Evolutionary conservation across 2,797 vertebrate genomes (phyloP), one percentile per base, ranked within the genome.

Genomic region (Cyprinella venusta): DNA sequence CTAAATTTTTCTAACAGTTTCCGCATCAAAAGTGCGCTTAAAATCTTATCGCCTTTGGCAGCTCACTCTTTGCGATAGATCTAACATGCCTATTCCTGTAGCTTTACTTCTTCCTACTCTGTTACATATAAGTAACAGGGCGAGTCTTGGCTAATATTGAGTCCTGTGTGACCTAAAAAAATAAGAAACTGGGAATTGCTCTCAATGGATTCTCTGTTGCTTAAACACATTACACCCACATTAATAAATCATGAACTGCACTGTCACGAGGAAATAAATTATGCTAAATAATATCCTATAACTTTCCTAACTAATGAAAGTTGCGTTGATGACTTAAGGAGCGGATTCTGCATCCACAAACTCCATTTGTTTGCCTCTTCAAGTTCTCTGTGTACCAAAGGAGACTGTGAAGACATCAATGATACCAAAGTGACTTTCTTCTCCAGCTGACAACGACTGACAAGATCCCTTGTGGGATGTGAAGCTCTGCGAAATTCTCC

Each of bases 211-310:
- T 80, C 84, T 81, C 83, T 86, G 80, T 76, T 81, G 87, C 85
- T 90, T 89, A 88, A 88, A 88, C 78, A 82, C 76, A 87, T 90
- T 88, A 88, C 76, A 82, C 78, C 86, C 64, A 72, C 79, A 84
- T 89, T 86, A 87, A 88, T 88, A 88, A 89, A 88, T 88, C 87
- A 88, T 79, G 82, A 86, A 81, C 76, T 18, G 79, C 71, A 21
- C 74, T 56, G 42, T 82, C 67, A 81, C 70, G 65, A 71, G 78
- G 69, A 88, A 84, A 87, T 89, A 81, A 88, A 89, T 90, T 71
- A 88, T 36, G 61, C 72, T 83, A 84, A 85, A 81, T 77, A 88
- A 89, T 87, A 83, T 33, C 72, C 86, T 85, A 85, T 88, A 88
- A 89, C 86, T 85, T 86, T 67, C 30, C 68, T 36, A 76, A 72